These are phyloP conservation scores for Dromiciops gliroides DNA, from an alignment of 2,113 vertebrate species.

Conservation along the genomic window DNA sequence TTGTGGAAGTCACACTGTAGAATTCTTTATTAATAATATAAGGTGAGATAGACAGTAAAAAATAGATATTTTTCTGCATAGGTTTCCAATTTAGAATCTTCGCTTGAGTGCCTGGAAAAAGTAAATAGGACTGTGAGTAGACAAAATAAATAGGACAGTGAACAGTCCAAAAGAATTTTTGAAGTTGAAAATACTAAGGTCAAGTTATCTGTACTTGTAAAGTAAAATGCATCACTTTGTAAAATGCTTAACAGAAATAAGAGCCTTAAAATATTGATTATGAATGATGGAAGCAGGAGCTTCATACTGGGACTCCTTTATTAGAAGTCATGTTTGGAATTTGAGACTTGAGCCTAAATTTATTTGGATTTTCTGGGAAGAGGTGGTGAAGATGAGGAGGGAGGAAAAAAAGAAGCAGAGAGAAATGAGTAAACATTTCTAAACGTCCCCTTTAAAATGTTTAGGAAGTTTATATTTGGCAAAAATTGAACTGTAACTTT, in stretches of 20 bases:
- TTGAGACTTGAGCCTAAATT: background rate
- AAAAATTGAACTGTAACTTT: background rate
- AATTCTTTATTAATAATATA: conserved; percentile 70
- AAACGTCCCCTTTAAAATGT: background rate
- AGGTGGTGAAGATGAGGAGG: background rate
- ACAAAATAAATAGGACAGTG: conserved; percentile 55
- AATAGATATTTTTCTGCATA: conserved; percentile 71
- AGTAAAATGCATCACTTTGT: conserved; percentile 13
- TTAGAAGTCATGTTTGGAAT: background rate
- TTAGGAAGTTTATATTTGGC: conserved; percentile 14
- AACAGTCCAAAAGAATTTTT: conserved; percentile 35
- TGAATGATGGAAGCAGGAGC: conserved; percentile 1
- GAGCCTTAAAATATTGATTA: conserved; percentile 1
- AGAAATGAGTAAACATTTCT: conserved; percentile 2
- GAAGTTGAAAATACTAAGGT: conserved; percentile 43
- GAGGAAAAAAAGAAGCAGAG: background rate
- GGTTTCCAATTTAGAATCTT: conserved; percentile 68
- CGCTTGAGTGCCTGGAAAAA: conserved; percentile 30
- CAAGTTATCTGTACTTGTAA: conserved; percentile 49
- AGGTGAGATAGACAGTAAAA: conserved; percentile 68
- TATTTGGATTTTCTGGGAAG: background rate
- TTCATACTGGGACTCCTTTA: background rate
- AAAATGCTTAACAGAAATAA: conserved; percentile 29
- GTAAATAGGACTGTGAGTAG: conserved; percentile 49
- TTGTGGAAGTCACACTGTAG: conserved; percentile 70